These are phyloP conservation scores for Anarhynchus alexandrinus DNA, from an alignment of 2,113 vertebrate species.

Conservation along the genomic window DNA sequence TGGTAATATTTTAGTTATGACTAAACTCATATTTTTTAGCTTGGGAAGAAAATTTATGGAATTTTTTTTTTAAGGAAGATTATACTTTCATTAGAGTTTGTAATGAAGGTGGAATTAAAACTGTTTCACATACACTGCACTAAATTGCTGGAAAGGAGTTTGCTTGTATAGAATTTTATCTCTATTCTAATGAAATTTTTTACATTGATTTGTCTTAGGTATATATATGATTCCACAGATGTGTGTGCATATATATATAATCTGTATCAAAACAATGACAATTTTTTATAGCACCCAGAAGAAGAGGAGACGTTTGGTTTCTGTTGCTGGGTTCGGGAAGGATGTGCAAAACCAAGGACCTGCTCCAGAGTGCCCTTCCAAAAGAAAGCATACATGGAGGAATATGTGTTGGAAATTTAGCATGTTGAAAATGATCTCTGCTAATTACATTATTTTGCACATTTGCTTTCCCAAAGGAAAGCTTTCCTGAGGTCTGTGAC, in stretches of 20 bases:
- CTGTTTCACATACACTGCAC: not conserved
- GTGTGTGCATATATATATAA: fast-evolving
- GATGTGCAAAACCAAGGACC: not conserved
- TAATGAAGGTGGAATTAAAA: not conserved
- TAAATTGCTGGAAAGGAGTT: not conserved
- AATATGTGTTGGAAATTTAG: not conserved
- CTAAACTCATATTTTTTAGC: not conserved
- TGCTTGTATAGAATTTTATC: not conserved
- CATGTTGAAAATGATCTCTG: not conserved
- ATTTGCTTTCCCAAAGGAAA: not conserved
- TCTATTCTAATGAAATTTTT: not conserved
- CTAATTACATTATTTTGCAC: not conserved
- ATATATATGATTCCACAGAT: not conserved
- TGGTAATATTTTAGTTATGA: not conserved
- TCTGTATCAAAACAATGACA: not conserved
- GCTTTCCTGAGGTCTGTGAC: not conserved
- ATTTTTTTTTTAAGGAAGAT: not conserved
- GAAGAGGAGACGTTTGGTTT: not conserved
- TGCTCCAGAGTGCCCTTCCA: not conserved
- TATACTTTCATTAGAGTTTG: not conserved
- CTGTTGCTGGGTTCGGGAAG: not conserved
- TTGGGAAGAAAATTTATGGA: not conserved
- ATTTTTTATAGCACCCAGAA: not conserved
- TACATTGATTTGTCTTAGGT: not conserved
- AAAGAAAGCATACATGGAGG: not conserved